Conservation (phyloP, 2,113 vertebrate genomes). For the Cygnus buccinator region DNA sequence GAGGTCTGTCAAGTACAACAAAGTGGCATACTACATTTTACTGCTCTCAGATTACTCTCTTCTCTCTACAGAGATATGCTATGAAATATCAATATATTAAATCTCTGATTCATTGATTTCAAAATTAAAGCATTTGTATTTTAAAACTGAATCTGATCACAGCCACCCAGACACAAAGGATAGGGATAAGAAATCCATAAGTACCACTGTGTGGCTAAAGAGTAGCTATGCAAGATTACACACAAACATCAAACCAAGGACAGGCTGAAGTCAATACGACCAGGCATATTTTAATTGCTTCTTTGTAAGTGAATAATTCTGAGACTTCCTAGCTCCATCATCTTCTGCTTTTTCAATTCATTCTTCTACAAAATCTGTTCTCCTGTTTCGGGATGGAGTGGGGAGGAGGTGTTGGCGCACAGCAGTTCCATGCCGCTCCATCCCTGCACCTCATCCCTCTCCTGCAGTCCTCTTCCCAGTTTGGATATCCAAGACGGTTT, state of each 20-base stretch:
- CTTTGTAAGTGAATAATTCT: constrained; percentile 35
- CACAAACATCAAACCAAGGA: background rate
- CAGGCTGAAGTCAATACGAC: constrained; percentile 1
- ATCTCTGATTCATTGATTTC: constrained; percentile 55
- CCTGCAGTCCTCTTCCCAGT: background rate
- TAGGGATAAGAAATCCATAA: constrained; percentile 32
- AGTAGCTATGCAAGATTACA: background rate
- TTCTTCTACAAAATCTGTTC: constrained; percentile 24
- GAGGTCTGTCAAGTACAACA: background rate
- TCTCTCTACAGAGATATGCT: background rate
- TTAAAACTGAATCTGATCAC: constrained; percentile 2
- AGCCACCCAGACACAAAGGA: background rate
- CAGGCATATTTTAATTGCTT: constrained; percentile 17
- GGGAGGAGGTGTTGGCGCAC: background rate
- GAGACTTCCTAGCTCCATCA: background rate
- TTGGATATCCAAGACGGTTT: background rate
- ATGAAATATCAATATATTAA: constrained; percentile 24
- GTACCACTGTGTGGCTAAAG: background rate
- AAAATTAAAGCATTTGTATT: background rate
- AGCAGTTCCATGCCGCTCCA: background rate
- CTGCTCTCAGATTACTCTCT: background rate
- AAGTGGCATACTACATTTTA: background rate
- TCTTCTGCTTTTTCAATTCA: background rate
- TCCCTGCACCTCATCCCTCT: background rate
- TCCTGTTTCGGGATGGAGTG: background rate